phyloP scores from a whole-genome alignment of 2,113 vertebrate species.

The Sylvilagus bachmani region DNA sequence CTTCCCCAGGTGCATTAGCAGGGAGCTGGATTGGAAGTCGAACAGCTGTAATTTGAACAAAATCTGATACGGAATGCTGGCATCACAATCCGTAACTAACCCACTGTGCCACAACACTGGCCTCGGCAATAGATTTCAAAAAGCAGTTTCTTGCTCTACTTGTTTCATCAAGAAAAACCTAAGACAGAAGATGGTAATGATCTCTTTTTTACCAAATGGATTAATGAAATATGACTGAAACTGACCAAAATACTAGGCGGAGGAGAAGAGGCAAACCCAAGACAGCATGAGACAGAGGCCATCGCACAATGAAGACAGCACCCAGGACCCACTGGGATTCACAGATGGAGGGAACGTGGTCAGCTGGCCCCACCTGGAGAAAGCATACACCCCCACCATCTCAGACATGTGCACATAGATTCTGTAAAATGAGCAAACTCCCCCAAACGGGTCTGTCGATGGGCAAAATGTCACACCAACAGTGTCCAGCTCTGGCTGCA shows the following conservation, averaged over 20 bases:
- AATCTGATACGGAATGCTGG: no score
- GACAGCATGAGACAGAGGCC: background rate
- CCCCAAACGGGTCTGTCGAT: background rate
- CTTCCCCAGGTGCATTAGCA: no score
- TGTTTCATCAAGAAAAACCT: background rate
- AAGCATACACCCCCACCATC: background rate
- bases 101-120: no score
- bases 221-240: background rate
- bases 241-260: background rate
- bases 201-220: background rate
- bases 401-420: background rate
- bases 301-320: background rate
- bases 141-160: background rate
- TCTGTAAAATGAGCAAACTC: background rate
- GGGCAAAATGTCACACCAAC: background rate
- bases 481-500: background rate
- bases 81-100: no score
- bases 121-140: background rate
- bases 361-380: background rate
- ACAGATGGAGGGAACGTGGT: background rate
- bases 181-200: background rate
- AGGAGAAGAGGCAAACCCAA: background rate
- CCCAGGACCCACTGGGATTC: background rate
- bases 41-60: no score
- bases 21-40: no score